Conservation (phyloP, 2,888 invertebrate species). For the Allophyes oxyacanthae region DNA sequence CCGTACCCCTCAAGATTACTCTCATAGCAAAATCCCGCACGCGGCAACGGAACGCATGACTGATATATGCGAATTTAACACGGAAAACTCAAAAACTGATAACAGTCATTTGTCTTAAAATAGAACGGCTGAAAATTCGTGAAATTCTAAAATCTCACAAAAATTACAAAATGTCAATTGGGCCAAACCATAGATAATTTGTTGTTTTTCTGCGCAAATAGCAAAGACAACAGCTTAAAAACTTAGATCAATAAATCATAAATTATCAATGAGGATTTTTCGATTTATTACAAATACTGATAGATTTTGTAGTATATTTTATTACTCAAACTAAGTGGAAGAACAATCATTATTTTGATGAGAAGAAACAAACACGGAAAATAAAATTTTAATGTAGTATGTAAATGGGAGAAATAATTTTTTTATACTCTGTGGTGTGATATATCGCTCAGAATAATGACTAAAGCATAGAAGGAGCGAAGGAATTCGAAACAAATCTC, state of each 20-base stretch:
- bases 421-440: too few relatives aligned
- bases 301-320: too few relatives aligned
- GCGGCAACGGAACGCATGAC: conserved; percentile 67
- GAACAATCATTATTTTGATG: too few relatives aligned
- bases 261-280: not conserved
- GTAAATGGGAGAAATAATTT: too few relatives aligned
- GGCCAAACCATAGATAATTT: conserved; percentile 60
- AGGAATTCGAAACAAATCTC: too few relatives aligned
- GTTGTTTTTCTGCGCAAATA: conserved; percentile 56
- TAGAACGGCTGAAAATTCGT: conserved; percentile 82
- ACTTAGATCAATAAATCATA: conserved; percentile 32
- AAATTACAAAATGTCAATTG: conserved; percentile 75
- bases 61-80: conserved; percentile 62
- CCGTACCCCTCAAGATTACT: conserved; percentile 67
- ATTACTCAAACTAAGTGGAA: too few relatives aligned
- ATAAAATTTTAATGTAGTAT: too few relatives aligned
- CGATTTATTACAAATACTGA: too few relatives aligned
- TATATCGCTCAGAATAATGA: too few relatives aligned
- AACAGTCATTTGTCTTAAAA: conserved; percentile 87
- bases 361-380: too few relatives aligned
- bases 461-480: too few relatives aligned
- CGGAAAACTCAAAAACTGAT: conserved; percentile 72
- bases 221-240: conserved; percentile 43
- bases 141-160: conserved; percentile 76
- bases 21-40: conserved; percentile 64